Evolutionary conservation across 2,113 vertebrate species (phyloP), one percentile per base, ranked within the genome.

Genomic region (Dasypus novemcinctus): DNA sequence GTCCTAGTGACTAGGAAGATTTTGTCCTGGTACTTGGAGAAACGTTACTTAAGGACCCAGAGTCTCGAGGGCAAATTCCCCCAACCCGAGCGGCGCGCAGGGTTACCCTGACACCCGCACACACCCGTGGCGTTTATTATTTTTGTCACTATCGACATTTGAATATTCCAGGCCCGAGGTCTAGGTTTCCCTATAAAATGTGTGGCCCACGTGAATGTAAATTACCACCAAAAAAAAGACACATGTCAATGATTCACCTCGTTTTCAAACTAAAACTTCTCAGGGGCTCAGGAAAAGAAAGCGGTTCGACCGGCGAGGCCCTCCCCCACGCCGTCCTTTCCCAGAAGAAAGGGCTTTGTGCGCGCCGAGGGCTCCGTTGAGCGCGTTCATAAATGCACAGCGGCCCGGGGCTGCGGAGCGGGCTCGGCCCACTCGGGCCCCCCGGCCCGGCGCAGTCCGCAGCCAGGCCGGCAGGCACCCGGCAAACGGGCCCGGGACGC

Each of bases 311-410:
- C 54, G 52, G 95, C 75, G 41, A 97, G 97, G 96, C 97, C 97
- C 96, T 87, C 96, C 92, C 95, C 96, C 93, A 87, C 83, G 17
- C 90, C 21, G 86, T 84, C 95, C 91, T 93, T 97, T 95, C 86
- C 93, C 97, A 20, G 96, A 97, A 97, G 95, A 97, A 96, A 97
- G 93, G 96, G 94, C 95, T 97, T 97, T 96, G 97, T 97, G 96
- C 96, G 87, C 96, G 36, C 57, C 18, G 81, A 86, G 78, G 85
- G 93, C 82, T 78, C 91, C 69, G 85, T 36, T 83, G 72, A 49
- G 21, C 92, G 72, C 81, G 83, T 85, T 92, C 96, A 76, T 78
- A 92, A 78, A 96, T 43, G 93, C 96, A 83, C 97, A 13, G 13
- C 23, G 71, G 75, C 72, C 74, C 12, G 71, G 59, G 72, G 38